Percentiles rank a stretch among this genome's conserved stretches.
phyloP scores from a whole-genome alignment of 2,888 invertebrate species.

The Podotricha telesiphe region DNA sequence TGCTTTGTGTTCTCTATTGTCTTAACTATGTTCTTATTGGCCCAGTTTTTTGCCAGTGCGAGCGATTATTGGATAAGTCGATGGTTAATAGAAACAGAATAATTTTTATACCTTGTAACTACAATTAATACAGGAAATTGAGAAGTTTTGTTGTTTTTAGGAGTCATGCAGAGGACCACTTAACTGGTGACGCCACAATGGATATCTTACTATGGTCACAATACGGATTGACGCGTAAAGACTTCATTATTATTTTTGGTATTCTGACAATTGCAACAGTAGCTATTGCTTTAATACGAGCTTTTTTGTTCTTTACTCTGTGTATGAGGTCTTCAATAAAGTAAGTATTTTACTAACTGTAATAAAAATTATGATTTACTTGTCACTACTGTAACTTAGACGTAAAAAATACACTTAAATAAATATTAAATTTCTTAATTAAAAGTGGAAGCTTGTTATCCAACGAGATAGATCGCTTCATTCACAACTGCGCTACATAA shows the following conservation, averaged over 20 bases:
- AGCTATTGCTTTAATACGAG: conserved; percentile 84
- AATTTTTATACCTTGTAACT: neutral
- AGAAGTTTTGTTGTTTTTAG: conserved; percentile 51
- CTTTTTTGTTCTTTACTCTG: conserved; percentile 86
- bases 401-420: too few relatives aligned
- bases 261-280: conserved; percentile 82
- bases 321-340: conserved; percentile 87
- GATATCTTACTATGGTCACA: conserved; percentile 69
- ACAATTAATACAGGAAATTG: neutral
- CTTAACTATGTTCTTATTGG: conserved; percentile 73
- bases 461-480: too few relatives aligned
- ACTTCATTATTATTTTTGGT: conserved; percentile 81
- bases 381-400: too few relatives aligned
- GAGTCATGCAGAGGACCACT: conserved; percentile 71
- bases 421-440: too few relatives aligned
- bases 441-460: too few relatives aligned
- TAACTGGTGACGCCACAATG: conserved; percentile 70
- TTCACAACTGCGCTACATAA: too few relatives aligned
- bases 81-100: conserved; percentile 56
- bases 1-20: conserved; percentile 60
- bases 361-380: too few relatives aligned
- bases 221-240: conserved; percentile 60
- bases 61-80: conserved; percentile 77
- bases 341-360: conserved; percentile 52
- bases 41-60: conserved; percentile 82